Conservation (phyloP, 2,888 invertebrate species). For the Caenorhabditis sp. region DNA sequence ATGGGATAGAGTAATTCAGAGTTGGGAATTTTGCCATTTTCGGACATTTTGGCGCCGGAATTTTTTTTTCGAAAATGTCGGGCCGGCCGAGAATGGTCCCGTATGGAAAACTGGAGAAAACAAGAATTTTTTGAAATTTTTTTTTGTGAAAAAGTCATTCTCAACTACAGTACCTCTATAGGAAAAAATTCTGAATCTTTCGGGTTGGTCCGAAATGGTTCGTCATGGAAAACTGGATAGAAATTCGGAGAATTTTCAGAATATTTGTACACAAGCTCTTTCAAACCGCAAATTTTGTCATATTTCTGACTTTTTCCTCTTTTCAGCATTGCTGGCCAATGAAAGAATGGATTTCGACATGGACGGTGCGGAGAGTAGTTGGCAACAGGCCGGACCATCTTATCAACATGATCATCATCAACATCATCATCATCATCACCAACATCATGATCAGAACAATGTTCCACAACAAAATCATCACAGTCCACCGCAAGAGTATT, state of each 20-base stretch:
- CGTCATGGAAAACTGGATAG: not conserved
- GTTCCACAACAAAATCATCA: constrained; percentile 30
- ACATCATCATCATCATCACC: not conserved
- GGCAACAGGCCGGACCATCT: constrained; percentile 32
- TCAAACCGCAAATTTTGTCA: not conserved
- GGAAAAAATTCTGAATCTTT: too few species aligned
- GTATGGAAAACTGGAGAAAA: too few species aligned
- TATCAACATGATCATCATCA: not conserved
- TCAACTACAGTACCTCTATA: too few species aligned
- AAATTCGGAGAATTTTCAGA: constrained; percentile 17
- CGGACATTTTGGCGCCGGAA: too few species aligned
- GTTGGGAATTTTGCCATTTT: too few species aligned
- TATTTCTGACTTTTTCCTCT: not conserved
- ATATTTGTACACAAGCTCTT: too few species aligned
- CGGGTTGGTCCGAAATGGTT: too few species aligned
- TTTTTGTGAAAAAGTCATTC: too few species aligned
- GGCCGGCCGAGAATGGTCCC: too few species aligned
- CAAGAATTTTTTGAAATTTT: too few species aligned
- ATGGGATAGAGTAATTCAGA: too few species aligned
- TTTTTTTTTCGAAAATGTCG: too few species aligned
- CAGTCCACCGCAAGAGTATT: constrained; percentile 50
- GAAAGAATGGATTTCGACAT: constrained; percentile 30
- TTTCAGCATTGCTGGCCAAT: not conserved
- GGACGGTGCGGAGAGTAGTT: constrained; percentile 18
- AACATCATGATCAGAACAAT: not conserved